Evolutionary conservation across 1,140 invertebrate genomes (phyloP).

Genomic region (Tetragonula clypearis): DNA sequence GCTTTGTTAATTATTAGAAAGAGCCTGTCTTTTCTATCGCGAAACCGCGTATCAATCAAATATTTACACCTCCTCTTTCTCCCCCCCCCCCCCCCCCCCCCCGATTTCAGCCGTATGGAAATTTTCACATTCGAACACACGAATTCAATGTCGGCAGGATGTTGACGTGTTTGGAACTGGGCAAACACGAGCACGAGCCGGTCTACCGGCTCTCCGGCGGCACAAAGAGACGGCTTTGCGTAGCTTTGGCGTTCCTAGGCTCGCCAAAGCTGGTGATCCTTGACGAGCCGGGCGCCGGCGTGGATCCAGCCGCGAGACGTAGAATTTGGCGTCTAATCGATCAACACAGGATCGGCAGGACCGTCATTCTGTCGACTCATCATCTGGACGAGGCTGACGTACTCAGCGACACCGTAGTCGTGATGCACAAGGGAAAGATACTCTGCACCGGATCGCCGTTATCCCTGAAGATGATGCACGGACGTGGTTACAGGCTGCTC

Average conservation of each 20-base stretch:
- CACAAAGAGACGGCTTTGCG: slow-evolving; percentile 84
- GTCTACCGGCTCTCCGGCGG: slow-evolving; percentile 85
- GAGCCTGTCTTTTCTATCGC: background rate
- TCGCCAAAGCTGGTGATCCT: slow-evolving; percentile 91
- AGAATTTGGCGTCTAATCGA: slow-evolving; percentile 90
- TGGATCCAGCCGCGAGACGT: slow-evolving; percentile 89
- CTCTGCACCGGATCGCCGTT: slow-evolving; percentile 85
- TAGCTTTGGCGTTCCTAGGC: slow-evolving; percentile 89
- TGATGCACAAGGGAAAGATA: slow-evolving; percentile 85
- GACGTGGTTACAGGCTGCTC: slow-evolving; percentile 88
- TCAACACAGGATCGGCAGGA: slow-evolving; percentile 84
- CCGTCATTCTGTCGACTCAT: slow-evolving; percentile 88
- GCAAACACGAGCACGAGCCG: slow-evolving; percentile 81
- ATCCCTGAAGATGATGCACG: slow-evolving; percentile 89
- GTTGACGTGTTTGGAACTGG: slow-evolving; percentile 83
- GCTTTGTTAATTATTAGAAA: slow-evolving; percentile 37
- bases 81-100: no score
- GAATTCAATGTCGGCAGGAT: slow-evolving; percentile 75
- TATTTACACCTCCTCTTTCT: background rate
- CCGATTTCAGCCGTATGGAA: no score
- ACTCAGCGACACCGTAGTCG: slow-evolving; percentile 85
- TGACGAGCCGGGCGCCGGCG: slow-evolving; percentile 91
- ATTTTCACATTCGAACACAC: no score
- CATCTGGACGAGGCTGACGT: slow-evolving; percentile 87
- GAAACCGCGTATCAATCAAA: background rate